These are phyloP conservation scores for Danio kyathit DNA, from an alignment of 2,797 vertebrate genomes.

Conservation along the genomic window DNA sequence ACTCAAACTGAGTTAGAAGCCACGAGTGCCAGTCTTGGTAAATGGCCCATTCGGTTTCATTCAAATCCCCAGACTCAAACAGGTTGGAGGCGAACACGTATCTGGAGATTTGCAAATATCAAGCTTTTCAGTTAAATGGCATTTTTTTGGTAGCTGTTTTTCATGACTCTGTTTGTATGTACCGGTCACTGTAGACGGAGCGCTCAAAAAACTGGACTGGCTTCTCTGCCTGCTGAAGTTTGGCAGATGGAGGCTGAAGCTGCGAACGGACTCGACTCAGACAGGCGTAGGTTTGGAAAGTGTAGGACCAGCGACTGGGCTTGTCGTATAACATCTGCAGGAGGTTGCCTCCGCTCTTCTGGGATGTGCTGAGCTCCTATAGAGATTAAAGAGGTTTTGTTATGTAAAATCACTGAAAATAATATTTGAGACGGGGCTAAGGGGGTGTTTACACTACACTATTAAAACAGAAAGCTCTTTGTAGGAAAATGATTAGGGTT, in stretches of 20 bases:
- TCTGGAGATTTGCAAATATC: constrained; percentile 67
- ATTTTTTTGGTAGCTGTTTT: background rate
- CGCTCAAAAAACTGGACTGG: constrained; percentile 89
- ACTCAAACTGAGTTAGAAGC: constrained; percentile 82
- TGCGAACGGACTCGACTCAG: constrained; percentile 84
- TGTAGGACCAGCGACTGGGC: constrained; percentile 87
- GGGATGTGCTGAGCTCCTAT: constrained; percentile 86
- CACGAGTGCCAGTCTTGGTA: constrained; percentile 89
- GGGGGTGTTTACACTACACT: no score
- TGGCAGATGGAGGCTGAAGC: constrained; percentile 78
- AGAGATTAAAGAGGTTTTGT: background rate
- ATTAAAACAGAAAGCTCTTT: no score
- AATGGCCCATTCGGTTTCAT: constrained; percentile 85
- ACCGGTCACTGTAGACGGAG: constrained; percentile 90
- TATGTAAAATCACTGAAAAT: background rate
- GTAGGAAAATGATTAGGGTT: no score
- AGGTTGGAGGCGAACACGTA: constrained; percentile 86
- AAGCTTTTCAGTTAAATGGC: background rate
- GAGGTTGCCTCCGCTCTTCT: constrained; percentile 89
- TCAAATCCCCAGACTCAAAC: constrained; percentile 82
- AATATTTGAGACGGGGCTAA: background rate
- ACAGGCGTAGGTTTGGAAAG: constrained; percentile 87
- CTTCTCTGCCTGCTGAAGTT: constrained; percentile 82
- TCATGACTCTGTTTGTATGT: constrained; percentile 25
- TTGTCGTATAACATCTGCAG: constrained; percentile 88